Conservation (phyloP, 2,113 vertebrate genomes). For the Hippolais icterina region DNA sequence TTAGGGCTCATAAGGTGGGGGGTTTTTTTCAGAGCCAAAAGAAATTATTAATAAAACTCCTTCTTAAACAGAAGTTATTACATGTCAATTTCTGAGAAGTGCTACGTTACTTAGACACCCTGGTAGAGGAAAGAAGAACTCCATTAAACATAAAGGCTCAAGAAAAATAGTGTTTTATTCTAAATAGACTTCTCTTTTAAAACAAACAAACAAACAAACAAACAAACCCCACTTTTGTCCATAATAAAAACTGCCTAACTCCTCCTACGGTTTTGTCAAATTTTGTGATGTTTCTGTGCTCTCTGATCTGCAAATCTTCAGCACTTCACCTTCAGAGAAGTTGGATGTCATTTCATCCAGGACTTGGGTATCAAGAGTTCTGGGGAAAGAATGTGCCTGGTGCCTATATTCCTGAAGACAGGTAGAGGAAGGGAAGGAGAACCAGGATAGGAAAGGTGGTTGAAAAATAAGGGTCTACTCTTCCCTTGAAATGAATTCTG, state of each 20-base stretch:
- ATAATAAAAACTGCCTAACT: background rate
- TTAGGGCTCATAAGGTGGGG: accelerated
- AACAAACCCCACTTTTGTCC: background rate
- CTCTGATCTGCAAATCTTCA: background rate
- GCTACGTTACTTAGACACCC: background rate
- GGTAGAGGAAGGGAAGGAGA: background rate
- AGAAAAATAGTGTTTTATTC: background rate
- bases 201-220: background rate
- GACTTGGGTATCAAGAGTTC: background rate
- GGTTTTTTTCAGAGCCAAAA: background rate
- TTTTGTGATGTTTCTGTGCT: background rate
- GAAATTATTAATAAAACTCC: background rate
- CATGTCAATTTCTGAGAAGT: background rate
- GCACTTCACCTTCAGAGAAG: background rate
- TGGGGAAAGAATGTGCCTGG: background rate
- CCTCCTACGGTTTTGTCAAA: background rate
- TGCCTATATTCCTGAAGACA: background rate
- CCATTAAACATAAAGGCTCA: background rate
- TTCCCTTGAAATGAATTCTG: background rate
- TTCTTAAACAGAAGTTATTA: background rate
- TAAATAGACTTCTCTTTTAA: background rate
- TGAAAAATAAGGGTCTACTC: background rate
- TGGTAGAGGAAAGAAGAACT: background rate
- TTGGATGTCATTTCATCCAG: background rate
- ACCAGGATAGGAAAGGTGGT: accelerated